Evolutionary conservation across 2,113 vertebrate species (phyloP).

Genomic region (Panthera tigris): DNA sequence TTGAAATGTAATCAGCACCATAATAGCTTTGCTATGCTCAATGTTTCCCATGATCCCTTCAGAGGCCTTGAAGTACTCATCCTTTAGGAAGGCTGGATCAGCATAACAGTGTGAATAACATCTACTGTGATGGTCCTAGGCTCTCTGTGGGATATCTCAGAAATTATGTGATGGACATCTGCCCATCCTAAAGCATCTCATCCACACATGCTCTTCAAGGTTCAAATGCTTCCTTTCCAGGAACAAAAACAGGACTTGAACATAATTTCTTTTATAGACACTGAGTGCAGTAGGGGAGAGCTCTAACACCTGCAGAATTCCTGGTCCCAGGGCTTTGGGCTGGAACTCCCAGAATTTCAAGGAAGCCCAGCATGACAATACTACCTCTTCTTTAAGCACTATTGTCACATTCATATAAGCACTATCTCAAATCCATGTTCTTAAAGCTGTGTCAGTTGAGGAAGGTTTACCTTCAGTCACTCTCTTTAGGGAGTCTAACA

Average conservation of each 20-base stretch:
- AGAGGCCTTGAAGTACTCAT: slow-evolving; percentile 1
- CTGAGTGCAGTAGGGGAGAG: not conserved
- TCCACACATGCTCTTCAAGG: not conserved
- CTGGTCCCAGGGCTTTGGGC: not conserved
- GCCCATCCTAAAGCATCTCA: not conserved
- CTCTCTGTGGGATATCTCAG: slow-evolving; percentile 1
- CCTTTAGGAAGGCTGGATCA: slow-evolving; percentile 23
- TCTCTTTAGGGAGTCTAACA: not conserved
- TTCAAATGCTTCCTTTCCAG: slow-evolving; percentile 39
- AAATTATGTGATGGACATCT: not conserved
- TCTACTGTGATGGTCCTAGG: not conserved
- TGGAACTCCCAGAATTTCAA: not conserved
- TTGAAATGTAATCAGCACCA: slow-evolving; percentile 42
- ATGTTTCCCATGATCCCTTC: not conserved
- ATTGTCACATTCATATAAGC: not conserved
- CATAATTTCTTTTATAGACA: not conserved
- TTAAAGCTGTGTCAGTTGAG: not conserved
- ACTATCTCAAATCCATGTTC: not conserved
- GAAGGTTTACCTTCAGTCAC: not conserved
- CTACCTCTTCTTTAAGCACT: not conserved
- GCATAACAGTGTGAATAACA: not conserved
- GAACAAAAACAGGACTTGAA: slow-evolving; percentile 10
- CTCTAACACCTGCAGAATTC: not conserved
- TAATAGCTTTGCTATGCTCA: slow-evolving; percentile 11
- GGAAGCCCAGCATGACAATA: not conserved